Conservation (phyloP, 1,140 invertebrate genomes). For the Aculops lycopersici region DNA sequence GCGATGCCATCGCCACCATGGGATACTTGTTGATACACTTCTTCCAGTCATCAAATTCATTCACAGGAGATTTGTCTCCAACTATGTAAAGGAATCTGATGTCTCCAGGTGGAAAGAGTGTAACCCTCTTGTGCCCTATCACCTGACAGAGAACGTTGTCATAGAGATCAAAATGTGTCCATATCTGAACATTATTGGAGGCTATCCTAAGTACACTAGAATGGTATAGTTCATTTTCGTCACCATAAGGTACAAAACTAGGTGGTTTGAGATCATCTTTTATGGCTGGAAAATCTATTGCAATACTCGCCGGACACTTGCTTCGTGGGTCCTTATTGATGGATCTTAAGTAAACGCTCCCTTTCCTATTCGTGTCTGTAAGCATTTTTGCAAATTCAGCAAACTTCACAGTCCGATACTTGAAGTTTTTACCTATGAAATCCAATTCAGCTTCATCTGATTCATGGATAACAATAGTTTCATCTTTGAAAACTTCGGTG, state of each 20-base stretch:
- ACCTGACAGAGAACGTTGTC: constrained; percentile 26
- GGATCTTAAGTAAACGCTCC: constrained; percentile 22
- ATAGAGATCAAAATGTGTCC: constrained; percentile 31
- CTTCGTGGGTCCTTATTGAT: constrained; percentile 21
- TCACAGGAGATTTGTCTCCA: constrained; percentile 25
- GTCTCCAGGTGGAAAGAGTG: constrained; percentile 22
- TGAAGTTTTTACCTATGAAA: constrained; percentile 25
- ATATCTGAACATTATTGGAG: constrained; percentile 20
- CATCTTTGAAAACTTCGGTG: constrained; percentile 14
- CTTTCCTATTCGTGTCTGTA: constrained; percentile 13
- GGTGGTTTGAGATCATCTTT: constrained; percentile 20
- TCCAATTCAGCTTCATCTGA: constrained; percentile 18
- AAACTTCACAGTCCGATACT: constrained; percentile 17
- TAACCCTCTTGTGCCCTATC: constrained; percentile 20
- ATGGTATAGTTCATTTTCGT: constrained; percentile 17
- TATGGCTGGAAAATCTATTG: constrained; percentile 19
- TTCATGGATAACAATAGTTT: constrained; percentile 22
- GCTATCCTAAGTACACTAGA: constrained; percentile 25
- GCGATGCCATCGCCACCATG: constrained; percentile 17
- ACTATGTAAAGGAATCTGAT: constrained; percentile 21
- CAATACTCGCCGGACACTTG: constrained; percentile 22
- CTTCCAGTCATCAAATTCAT: constrained; percentile 23
- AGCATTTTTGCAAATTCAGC: constrained; percentile 18
- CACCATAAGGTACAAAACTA: constrained; percentile 15
- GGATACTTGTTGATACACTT: constrained; percentile 18